phyloP scores from a whole-genome alignment of 2,888 invertebrate species.

The Trissoscelio sp. region DNA sequence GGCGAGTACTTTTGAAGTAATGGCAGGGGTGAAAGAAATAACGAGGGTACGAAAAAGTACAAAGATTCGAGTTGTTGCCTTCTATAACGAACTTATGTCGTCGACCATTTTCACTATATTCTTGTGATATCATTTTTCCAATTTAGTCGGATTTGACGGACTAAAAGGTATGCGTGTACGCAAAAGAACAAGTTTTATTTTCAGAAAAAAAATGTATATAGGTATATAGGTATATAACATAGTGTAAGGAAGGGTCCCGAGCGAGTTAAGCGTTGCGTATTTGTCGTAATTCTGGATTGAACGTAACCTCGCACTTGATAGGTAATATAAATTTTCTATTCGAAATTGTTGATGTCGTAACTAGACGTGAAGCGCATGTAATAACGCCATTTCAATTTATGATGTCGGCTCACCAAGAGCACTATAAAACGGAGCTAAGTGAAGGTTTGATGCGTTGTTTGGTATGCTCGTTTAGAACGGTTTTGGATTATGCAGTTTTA shows the following conservation, averaged over 20 bases:
- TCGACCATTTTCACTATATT: constrained; percentile 41
- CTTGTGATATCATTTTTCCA: constrained; percentile 28
- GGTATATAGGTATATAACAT: too few species aligned
- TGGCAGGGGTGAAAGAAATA: constrained; percentile 56
- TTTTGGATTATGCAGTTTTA: constrained; percentile 49
- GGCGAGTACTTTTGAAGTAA: constrained; percentile 51
- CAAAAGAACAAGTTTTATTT: constrained; percentile 3
- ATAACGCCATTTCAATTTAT: constrained; percentile 57
- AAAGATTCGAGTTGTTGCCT: constrained; percentile 54
- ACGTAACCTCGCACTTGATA: constrained; percentile 19
- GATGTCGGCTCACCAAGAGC: constrained; percentile 35
- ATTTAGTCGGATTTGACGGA: constrained; percentile 17
- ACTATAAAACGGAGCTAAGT: constrained; percentile 51
- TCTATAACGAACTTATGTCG: constrained; percentile 44
- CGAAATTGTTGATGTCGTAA: constrained; percentile 41
- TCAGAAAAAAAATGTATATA: neutral
- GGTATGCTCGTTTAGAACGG: constrained; percentile 41
- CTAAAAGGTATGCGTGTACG: constrained; percentile 8
- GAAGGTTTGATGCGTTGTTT: constrained; percentile 60
- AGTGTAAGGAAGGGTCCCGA: neutral
- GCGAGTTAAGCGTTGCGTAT: constrained; percentile 6
- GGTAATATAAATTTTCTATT: constrained; percentile 41
- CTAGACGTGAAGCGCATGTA: constrained; percentile 38
- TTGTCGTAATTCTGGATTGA: constrained; percentile 28
- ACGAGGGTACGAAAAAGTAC: constrained; percentile 57